phyloP scores from a whole-genome alignment of 37 sponge, comb jelly and placozoan species.

The Theonella swinhoei region DNA sequence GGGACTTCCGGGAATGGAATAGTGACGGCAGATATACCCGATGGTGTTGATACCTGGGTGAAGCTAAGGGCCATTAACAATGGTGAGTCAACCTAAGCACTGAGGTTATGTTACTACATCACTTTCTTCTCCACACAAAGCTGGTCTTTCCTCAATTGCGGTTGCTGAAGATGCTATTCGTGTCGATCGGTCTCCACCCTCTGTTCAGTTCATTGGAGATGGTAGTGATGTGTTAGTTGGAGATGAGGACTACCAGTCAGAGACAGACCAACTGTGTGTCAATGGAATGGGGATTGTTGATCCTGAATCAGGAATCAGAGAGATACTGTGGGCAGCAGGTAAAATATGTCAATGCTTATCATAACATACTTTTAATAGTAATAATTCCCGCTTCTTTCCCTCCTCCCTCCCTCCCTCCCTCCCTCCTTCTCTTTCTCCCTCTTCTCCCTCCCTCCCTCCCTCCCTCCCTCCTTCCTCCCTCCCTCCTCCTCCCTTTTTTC shows the following conservation, averaged over 20 bases:
- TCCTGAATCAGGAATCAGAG: conserved; percentile 61
- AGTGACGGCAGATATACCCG: conserved; percentile 57
- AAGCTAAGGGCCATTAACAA: conserved; percentile 75
- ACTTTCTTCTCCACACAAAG: conserved; percentile 24
- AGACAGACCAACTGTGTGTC: conserved; percentile 54
- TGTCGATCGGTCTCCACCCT: conserved; percentile 76
- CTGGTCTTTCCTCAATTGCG: conserved; percentile 52
- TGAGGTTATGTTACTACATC: background rate
- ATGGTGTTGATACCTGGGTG: conserved; percentile 67
- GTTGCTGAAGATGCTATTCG: conserved; percentile 22
- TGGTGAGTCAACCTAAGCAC: conserved; percentile 53
- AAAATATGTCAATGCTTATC: background rate
- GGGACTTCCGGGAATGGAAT: background rate
- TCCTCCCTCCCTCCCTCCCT: background rate
- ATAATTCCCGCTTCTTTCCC: no score
- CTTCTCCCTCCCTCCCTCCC: no score
- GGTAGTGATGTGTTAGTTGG: conserved; percentile 10
- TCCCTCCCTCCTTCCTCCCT: no score
- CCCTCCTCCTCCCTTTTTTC: no score
- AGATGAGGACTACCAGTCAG: conserved; percentile 59
- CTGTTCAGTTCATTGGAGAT: conserved; percentile 55
- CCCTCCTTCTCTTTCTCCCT: background rate
- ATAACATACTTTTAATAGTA: background rate
- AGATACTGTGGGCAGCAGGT: conserved; percentile 61
- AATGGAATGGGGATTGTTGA: conserved; percentile 66